A percentile compares a stretch with the other conserved stretches of the same genome.
Evolutionary conservation across 1,140 invertebrate genomes (phyloP).

Genomic region (Drosophila orena): DNA sequence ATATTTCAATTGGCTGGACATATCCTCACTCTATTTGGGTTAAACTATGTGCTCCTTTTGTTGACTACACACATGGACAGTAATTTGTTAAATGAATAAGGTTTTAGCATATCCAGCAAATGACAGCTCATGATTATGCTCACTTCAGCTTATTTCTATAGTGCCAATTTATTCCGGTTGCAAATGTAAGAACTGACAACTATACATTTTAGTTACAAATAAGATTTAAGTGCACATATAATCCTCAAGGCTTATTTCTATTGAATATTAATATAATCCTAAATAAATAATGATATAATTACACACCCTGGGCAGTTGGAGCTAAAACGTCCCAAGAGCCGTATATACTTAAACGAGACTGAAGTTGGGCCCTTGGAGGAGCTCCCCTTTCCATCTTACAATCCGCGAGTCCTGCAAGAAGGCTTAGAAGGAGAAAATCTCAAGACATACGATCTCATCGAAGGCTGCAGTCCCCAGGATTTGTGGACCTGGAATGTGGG

Average conservation of each 20-base stretch:
- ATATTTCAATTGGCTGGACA: conserved; percentile 21
- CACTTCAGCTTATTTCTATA: background rate
- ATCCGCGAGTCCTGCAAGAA: conserved; percentile 74
- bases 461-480: conserved; percentile 64
- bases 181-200: no score
- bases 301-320: conserved; percentile 52
- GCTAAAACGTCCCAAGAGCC: conserved; percentile 77
- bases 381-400: conserved; percentile 66
- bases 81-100: background rate
- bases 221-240: no score
- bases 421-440: conserved; percentile 67
- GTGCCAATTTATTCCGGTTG: no score
- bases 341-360: conserved; percentile 75
- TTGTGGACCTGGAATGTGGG: conserved; percentile 80
- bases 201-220: no score
- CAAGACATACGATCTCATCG: conserved; percentile 68
- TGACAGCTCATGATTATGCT: no score
- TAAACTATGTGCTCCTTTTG: background rate
- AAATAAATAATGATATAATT: background rate
- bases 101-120: background rate
- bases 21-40: conserved; percentile 7
- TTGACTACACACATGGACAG: no score
- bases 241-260: no score
- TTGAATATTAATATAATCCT: no score
- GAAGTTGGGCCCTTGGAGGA: conserved; percentile 69